Evolutionary conservation across 1,140 invertebrate genomes (phyloP).

Genomic region (Phortica variegata): DNA sequence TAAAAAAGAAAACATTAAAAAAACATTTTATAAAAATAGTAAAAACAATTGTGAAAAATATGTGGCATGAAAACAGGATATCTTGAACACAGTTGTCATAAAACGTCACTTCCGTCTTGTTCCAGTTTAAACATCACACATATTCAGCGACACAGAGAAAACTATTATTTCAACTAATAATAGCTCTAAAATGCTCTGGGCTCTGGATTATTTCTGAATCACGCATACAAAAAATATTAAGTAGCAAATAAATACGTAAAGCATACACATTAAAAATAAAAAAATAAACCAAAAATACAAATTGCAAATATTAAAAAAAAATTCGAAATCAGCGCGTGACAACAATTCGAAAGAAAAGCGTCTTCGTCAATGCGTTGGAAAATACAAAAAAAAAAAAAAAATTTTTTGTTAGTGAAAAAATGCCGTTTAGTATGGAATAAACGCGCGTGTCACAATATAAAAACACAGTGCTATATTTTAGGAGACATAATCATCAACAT

Average conservation of each 20-base stretch:
- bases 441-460: slow-evolving; percentile 8
- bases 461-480: slow-evolving; percentile 5
- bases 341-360: slow-evolving; percentile 5
- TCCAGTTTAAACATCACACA: slow-evolving; percentile 14
- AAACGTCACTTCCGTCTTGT: slow-evolving; percentile 16
- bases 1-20: not conserved
- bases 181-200: slow-evolving; percentile 16
- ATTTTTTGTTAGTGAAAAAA: slow-evolving; percentile 9
- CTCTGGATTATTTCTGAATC: slow-evolving; percentile 36
- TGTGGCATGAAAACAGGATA: slow-evolving; percentile 9
- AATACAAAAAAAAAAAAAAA: slow-evolving; percentile 7
- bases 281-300: not conserved
- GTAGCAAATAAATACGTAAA: too few relatives aligned
- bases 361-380: not conserved
- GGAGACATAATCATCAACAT: not conserved
- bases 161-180: slow-evolving; percentile 20
- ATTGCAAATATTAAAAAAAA: not conserved
- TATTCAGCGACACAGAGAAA: slow-evolving; percentile 8
- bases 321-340: slow-evolving; percentile 10
- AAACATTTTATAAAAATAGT: not conserved
- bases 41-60: slow-evolving; percentile 10
- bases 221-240: not conserved
- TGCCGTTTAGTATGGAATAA: slow-evolving; percentile 36
- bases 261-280: not conserved
- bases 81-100: slow-evolving; percentile 3